Conservation (phyloP, 2,113 vertebrate species). For the Corythaixoides concolor region DNA sequence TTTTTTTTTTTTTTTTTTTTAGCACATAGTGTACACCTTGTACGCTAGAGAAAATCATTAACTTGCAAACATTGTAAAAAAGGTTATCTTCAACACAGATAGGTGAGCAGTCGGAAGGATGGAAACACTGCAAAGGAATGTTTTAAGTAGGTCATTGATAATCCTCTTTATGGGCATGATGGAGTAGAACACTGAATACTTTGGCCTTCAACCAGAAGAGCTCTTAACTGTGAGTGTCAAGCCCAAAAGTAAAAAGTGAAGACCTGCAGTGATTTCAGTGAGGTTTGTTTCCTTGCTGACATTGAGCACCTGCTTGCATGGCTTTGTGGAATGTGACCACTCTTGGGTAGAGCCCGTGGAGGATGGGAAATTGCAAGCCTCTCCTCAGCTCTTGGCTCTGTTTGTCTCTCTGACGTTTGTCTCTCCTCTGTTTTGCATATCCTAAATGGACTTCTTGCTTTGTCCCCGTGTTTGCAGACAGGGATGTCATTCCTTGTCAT, state of each 20-base stretch:
- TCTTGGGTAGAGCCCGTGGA: background rate
- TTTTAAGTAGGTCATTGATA: constrained; percentile 26
- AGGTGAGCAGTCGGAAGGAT: background rate
- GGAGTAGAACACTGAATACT: constrained; percentile 13
- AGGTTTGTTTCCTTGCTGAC: background rate
- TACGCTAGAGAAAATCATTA: constrained; percentile 28
- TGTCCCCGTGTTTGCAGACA: background rate
- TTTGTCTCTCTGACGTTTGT: background rate
- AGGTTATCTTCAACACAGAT: background rate
- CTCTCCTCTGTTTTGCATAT: background rate
- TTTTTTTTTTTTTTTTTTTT: no score
- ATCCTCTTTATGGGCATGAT: background rate
- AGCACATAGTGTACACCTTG: background rate
- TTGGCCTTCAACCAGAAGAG: constrained; percentile 22
- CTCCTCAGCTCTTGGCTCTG: background rate
- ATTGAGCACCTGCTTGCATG: background rate
- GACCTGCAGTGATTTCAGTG: background rate
- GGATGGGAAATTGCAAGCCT: background rate
- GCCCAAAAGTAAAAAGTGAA: background rate
- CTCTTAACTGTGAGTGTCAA: background rate
- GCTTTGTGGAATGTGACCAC: background rate
- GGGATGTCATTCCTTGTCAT: background rate
- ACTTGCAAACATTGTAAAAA: background rate
- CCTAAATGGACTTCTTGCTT: background rate
- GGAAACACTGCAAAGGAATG: background rate